Evolutionary conservation across 2,113 vertebrate species (phyloP), one percentile per base, ranked within the genome.

Genomic region (Tragelaphus buxtoni): DNA sequence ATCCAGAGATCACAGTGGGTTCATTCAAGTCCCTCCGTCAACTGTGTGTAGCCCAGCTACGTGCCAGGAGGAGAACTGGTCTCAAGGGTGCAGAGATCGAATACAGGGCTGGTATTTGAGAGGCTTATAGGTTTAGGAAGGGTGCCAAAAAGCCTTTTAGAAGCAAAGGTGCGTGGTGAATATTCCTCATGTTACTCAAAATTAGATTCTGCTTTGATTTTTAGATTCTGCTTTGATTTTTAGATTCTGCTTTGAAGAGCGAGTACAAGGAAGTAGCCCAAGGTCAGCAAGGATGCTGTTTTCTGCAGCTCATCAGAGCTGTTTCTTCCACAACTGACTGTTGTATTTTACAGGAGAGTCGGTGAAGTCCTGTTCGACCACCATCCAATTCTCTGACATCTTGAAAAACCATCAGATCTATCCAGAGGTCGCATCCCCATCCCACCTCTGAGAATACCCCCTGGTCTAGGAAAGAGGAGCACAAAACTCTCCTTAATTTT

Each of bases 401-500:
- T 81, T 92, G 51, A 77, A 90, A 90, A 79, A 42, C 10, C 61
- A 22, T 76, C 74, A 84, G 60, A 30, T 83, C n/a, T 51, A 7
- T 80, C 89, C 32, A 63, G 32, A 86, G 61, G 76, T 74, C 55
- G 10, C 14, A 39, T 82, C 28, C 60, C 16, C 0, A 84, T 2
- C 49, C 76, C 24, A 77, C 35, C 58, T 65, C 87, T 28, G 10
- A 90, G 89, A 97, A 81, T n/a, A 80, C 79, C 74, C 76, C n/a
- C 86, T 69, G 28, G 30, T 87, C 58, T 84, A 42, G 47, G 84
- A 92, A 93, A 12, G 45, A 69, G 69, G 80, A 96, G 91, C 93
- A 97, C 32, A 82, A 72, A 80, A 39, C 51, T 55, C 49, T 56
- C 30, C 49, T n/a, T 72, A 85, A 69, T 88, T 93, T 97, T 91